Evolutionary conservation across 2,797 vertebrate species (phyloP), one percentile per base, ranked within the genome.

Genomic region (Myotis myotis): DNA sequence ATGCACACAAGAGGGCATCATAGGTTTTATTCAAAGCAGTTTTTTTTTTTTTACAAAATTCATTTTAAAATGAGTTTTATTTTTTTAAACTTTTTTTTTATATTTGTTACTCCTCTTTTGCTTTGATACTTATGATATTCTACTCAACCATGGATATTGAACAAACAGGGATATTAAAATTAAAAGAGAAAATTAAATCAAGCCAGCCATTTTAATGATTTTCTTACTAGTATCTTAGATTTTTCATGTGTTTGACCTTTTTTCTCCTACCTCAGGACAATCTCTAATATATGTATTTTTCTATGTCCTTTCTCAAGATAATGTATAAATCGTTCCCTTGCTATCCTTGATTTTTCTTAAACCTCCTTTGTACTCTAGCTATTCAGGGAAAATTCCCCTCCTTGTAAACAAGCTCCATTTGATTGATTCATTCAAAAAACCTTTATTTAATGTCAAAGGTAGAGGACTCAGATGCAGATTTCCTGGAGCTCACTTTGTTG

Each of bases 1-100:
- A 44, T 90, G 93, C 47, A 95, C 97, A 97, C 94, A 91, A 97
- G 97, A 95, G 97, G 97, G 97, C 97, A 82, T 96, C 89, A 8
- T 89, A 95, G 93, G 84, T 95, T 97, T 94, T 91, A 96, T 71
- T 75, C 87, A 79, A 87, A 86, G 19, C 60, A 12, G 13, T 44
- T 47, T 13, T 4, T 9, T 47, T 16, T 86, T 87, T n/a, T 81
- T 88, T 72, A 57, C 47, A 91, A 20, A 90, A 82, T 84, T 95
- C 20, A 10, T 60, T 84, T 93, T 82, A 85, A 85, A 87, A 3
- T 88, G 38, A 89, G 0, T 64, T 38, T 41, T 78, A 33, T 33
- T 60, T 51, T 74, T 89, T 86, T 28, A 20, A 30, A 49, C 1
- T 16, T 87, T 84, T 89, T 87, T 11, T 70, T n/a, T 25, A 53